Percentiles rank a stretch among this genome's conserved stretches.
Evolutionary conservation across 2,888 invertebrate genomes (phyloP).

Genomic region (Glyphotaelius pellucidus): DNA sequence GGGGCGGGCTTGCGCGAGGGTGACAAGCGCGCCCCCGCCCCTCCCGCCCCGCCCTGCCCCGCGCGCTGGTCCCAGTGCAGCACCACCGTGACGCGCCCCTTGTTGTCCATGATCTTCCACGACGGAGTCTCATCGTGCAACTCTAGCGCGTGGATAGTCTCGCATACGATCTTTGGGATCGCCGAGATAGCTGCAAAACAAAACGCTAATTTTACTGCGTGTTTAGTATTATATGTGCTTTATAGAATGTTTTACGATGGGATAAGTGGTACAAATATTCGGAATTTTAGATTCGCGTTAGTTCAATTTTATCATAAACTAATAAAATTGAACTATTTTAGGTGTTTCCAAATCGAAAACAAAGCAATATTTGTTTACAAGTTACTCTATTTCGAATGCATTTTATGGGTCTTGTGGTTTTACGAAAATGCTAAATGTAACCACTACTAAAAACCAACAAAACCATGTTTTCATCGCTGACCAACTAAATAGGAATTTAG

Average conservation of each 20-base stretch:
- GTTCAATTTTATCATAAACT: no score
- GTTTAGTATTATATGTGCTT: not conserved
- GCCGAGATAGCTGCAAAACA: conserved; percentile 92
- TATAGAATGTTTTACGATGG: not conserved
- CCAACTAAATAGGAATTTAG: no score
- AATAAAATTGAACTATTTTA: no score
- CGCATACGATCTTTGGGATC: conserved; percentile 97
- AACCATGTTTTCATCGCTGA: no score
- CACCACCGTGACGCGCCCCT: conserved; percentile 97
- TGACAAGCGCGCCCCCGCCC: conserved; percentile 77
- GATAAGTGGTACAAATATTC: not conserved
- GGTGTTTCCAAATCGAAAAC: no score
- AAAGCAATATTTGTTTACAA: no score
- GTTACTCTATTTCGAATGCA: no score
- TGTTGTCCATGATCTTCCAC: conserved; percentile 99
- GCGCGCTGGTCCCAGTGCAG: conserved; percentile 97
- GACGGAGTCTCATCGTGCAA: conserved; percentile 97
- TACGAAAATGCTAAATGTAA: no score
- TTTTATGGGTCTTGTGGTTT: no score
- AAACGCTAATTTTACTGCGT: not conserved
- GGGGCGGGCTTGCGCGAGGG: conserved; percentile 74
- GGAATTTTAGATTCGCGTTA: not conserved
- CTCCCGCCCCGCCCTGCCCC: conserved; percentile 73
- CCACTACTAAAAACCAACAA: no score
- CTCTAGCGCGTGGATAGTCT: conserved; percentile 96